phyloP scores from a whole-genome alignment of 2,113 vertebrate species.

The Bos indicus region DNA sequence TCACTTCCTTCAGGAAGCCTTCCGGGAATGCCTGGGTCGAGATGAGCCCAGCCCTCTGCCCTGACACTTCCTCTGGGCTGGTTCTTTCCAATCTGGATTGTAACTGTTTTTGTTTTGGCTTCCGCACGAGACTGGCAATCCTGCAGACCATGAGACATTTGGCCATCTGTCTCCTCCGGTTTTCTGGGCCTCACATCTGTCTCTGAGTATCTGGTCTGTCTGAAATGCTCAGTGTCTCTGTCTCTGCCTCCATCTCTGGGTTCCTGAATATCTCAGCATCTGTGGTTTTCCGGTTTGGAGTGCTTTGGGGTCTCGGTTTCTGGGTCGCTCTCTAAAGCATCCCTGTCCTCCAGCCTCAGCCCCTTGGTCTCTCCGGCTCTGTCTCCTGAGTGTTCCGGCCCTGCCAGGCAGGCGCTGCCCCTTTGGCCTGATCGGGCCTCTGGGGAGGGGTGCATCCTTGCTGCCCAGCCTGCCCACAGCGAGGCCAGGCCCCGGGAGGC shows the following conservation, averaged over 20 bases:
- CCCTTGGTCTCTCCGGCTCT: not conserved
- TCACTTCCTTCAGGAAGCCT: slow-evolving; percentile 28
- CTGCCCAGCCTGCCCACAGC: slow-evolving; percentile 52
- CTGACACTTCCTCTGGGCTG: not conserved
- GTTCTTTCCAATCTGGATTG: not conserved
- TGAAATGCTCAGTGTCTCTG: not conserved
- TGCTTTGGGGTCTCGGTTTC: not conserved
- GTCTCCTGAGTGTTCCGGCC: not conserved
- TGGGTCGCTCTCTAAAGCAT: not conserved
- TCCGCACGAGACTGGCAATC: not conserved
- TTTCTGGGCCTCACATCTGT: not conserved
- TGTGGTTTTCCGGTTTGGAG: slow-evolving; percentile 40
- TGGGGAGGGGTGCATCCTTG: slow-evolving; percentile 30
- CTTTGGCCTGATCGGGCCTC: not conserved
- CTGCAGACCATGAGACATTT: not conserved
- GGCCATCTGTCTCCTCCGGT: not conserved
- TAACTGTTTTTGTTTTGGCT: slow-evolving; percentile 14
- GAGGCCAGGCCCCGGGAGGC: slow-evolving; percentile 62
- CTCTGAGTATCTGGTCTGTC: not conserved
- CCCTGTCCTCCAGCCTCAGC: not conserved
- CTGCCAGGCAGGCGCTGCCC: slow-evolving; percentile 45
- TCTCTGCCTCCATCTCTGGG: not conserved
- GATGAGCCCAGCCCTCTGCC: not conserved
- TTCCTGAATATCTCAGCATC: not conserved
- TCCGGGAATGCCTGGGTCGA: not conserved